Base-by-base conservation (phyloP, 1,140 invertebrate genomes). In the Thaumetopoea pityocampa region DNA sequence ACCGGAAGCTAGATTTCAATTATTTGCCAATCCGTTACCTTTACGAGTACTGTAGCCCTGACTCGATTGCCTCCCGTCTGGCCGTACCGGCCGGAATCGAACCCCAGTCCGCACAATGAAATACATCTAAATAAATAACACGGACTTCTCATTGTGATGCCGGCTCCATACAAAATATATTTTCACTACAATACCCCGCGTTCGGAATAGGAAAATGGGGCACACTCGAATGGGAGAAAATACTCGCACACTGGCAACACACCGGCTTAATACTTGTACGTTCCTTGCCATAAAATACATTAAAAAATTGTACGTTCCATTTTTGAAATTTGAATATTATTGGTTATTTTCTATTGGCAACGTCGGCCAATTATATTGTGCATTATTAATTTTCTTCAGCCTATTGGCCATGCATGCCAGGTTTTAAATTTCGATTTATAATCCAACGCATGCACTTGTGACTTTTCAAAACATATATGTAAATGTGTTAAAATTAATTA, bases 121-220 rank as follows among this genome's bases (percentile, higher is more conserved):
- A 63, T 66, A 66, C 61, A 61, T 67, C 59, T 66, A 70, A 71
- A 70, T 66, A 67, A 74, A 74, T 70, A 73, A 73, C 69, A 58
- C 59, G 58, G 59, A 62, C 66, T 51, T 48, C 50, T 20, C 58
- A 70, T 73, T 73, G 69, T 70, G 32, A 64, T 51, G 57, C 56
- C 52, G 50, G 19, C 51, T 62, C 55, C 63, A 62, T 62, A 68
- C 62, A 68, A 70, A 68, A 70, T 73, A 68, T 68, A 68, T 73
- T 73, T 69, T 60, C 67, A 27, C 53, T 51, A 63, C 59, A 67
- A 67, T 60, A 45, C 46, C 20, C n/a, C 23, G 24, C 36, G 29
- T 28, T 38, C 35, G 45, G 47, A 60, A 60, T 53, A 48, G 50
- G 47, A 60, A 61, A 71, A 68, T 67, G 51, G 62, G 46, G 51